Percentiles rank a stretch among this genome's conserved stretches.
Conservation (phyloP, 2,113 vertebrate species). For the Ceratotherium simum region DNA sequence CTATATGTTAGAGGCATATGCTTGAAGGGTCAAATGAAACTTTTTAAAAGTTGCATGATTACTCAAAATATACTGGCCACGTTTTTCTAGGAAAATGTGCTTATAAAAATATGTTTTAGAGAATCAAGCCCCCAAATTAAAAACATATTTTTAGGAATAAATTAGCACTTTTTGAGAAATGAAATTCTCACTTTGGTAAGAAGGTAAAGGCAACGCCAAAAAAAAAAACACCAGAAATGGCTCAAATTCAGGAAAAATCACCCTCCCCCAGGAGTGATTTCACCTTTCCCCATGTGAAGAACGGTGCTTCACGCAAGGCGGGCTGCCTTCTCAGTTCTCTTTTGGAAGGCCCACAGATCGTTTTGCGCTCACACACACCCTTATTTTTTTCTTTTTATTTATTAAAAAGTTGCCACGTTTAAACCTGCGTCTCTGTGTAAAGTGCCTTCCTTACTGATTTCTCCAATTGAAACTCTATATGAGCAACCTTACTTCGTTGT, state of each 20-base stretch:
- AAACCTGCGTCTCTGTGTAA: background rate
- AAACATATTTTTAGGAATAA: slow-evolving; percentile 74
- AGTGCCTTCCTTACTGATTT: slow-evolving; percentile 19
- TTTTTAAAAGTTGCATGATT: slow-evolving; percentile 36
- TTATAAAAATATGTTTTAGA: slow-evolving; percentile 66
- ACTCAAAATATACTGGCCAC: background rate
- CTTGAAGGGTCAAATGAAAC: slow-evolving; percentile 58
- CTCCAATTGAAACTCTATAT: slow-evolving; percentile 24
- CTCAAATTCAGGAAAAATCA: slow-evolving; percentile 3
- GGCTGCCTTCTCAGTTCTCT: background rate
- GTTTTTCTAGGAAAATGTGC: slow-evolving; percentile 55
- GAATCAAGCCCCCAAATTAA: slow-evolving; percentile 56
- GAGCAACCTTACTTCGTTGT: slow-evolving; percentile 42
- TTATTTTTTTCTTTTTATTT: background rate
- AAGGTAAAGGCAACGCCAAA: slow-evolving; percentile 33
- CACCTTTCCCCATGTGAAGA: background rate
- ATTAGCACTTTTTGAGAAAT: slow-evolving; percentile 49
- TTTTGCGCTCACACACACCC: background rate
- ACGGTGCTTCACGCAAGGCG: accelerated
- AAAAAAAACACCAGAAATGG: background rate
- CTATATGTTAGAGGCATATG: background rate
- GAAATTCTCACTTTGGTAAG: slow-evolving; percentile 41
- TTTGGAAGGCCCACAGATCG: background rate
- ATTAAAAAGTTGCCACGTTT: background rate
- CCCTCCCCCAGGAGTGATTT: background rate